phyloP scores from a whole-genome alignment of 2,888 invertebrate species.

The Drosophila mimetica region DNA sequence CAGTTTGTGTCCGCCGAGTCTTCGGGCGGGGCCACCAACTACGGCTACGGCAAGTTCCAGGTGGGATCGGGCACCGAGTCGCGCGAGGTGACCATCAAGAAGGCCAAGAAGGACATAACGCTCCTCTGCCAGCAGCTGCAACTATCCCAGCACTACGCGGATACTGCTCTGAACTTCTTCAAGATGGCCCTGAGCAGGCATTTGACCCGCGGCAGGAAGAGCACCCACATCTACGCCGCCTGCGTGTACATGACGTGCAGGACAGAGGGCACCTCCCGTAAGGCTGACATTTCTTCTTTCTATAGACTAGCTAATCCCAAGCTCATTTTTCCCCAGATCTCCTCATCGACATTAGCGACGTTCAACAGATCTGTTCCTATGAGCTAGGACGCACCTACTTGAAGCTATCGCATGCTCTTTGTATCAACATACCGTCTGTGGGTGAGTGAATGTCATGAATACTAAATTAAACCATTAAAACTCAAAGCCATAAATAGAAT shows the following conservation, averaged over 20 bases:
- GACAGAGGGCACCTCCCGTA: slow-evolving; percentile 97
- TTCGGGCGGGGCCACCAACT: slow-evolving; percentile 91
- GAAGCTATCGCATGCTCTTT: slow-evolving; percentile 93
- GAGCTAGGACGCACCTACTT: slow-evolving; percentile 97
- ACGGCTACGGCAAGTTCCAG: slow-evolving; percentile 92
- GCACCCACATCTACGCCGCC: slow-evolving; percentile 96
- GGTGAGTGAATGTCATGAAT: slow-evolving; percentile 87
- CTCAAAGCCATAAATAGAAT: neutral
- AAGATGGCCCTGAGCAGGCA: slow-evolving; percentile 94
- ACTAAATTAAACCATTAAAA: neutral
- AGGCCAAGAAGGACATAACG: slow-evolving; percentile 94
- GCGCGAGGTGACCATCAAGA: slow-evolving; percentile 94
- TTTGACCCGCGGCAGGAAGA: slow-evolving; percentile 95
- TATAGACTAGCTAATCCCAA: neutral
- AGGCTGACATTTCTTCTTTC: slow-evolving; percentile 81
- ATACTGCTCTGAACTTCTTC: slow-evolving; percentile 97
- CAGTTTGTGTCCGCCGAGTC: slow-evolving; percentile 97
- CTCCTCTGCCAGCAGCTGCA: slow-evolving; percentile 94
- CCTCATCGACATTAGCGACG: slow-evolving; percentile 98
- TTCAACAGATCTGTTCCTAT: slow-evolving; percentile 98
- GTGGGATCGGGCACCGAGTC: slow-evolving; percentile 94
- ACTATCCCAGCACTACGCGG: slow-evolving; percentile 95
- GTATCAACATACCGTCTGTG: slow-evolving; percentile 94
- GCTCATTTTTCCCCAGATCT: slow-evolving; percentile 88
- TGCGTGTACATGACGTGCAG: slow-evolving; percentile 99